phyloP scores from a whole-genome alignment of 2,113 vertebrate species.

The Paralichthys olivaceus region DNA sequence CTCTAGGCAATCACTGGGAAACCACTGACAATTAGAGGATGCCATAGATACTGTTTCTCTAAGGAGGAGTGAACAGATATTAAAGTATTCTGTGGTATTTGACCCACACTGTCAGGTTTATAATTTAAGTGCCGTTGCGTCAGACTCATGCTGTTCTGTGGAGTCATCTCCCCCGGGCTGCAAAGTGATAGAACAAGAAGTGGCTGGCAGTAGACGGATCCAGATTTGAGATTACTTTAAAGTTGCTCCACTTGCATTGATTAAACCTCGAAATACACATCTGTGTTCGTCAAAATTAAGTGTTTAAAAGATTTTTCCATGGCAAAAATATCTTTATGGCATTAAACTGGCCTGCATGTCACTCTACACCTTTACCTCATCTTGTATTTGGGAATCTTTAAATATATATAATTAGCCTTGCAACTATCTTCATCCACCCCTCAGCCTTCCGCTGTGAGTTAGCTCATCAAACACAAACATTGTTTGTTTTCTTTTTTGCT shows the following conservation, averaged over 20 bases:
- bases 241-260: background rate
- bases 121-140: slow-evolving; percentile 50
- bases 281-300: background rate
- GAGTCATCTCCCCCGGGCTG: slow-evolving; percentile 10
- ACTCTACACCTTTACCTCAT: no score
- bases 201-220: slow-evolving; percentile 1
- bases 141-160: slow-evolving; percentile 3
- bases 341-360: no score
- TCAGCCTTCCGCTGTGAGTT: no score
- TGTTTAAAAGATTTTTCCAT: background rate
- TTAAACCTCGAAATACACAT: background rate
- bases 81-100: slow-evolving; percentile 40
- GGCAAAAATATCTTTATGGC: no score
- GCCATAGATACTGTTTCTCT: slow-evolving; percentile 41
- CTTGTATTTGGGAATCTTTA: no score
- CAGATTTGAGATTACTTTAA: background rate
- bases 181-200: slow-evolving; percentile 29
- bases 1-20: slow-evolving; percentile 54
- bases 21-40: slow-evolving; percentile 59
- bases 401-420: no score
- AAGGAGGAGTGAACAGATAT: slow-evolving; percentile 14
- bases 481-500: no score
- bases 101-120: slow-evolving; percentile 38
- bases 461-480: no score
- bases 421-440: no score